Evolutionary conservation across 2,888 invertebrate species (phyloP).

Genomic region (Stenodera caucasica): DNA sequence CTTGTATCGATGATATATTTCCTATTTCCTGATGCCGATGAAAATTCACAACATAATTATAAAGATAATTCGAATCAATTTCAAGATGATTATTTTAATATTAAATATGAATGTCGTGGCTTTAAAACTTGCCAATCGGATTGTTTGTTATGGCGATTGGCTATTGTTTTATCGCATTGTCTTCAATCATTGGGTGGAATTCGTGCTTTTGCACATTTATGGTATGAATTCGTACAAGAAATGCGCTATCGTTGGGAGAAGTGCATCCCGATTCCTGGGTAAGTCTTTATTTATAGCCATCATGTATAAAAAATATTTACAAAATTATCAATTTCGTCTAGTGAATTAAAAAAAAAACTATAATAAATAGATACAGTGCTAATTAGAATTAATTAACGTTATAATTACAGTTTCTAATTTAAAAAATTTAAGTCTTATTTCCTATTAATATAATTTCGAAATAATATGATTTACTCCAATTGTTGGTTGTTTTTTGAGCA

Average conservation of each 20-base stretch:
- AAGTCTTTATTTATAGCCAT: slow-evolving; percentile 55
- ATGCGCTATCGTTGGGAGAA: slow-evolving; percentile 89
- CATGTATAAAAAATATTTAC: slow-evolving; percentile 2
- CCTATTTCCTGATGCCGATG: slow-evolving; percentile 86
- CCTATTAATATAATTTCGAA: background rate
- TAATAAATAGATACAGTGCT: slow-evolving; percentile 7
- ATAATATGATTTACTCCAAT: background rate
- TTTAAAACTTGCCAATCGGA: slow-evolving; percentile 74
- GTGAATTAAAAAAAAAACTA: background rate
- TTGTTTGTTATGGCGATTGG: slow-evolving; percentile 80
- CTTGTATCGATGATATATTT: slow-evolving; percentile 78
- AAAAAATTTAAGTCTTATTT: background rate
- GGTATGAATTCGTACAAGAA: slow-evolving; percentile 92
- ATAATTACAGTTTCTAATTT: background rate
- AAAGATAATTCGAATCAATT: slow-evolving; percentile 1
- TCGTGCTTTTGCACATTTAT: slow-evolving; percentile 79
- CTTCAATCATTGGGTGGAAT: slow-evolving; percentile 75
- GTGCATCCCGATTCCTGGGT: slow-evolving; percentile 79
- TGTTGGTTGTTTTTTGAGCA: slow-evolving; percentile 19
- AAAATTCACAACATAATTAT: slow-evolving; percentile 59
- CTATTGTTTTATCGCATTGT: slow-evolving; percentile 73
- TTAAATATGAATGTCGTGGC: slow-evolving; percentile 45
- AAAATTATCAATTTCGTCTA: background rate
- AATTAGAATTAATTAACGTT: background rate
- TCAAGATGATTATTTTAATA: slow-evolving; percentile 23